phyloP scores from a whole-genome alignment of 1,140 invertebrate species.

The Phthorimaea operculella region DNA sequence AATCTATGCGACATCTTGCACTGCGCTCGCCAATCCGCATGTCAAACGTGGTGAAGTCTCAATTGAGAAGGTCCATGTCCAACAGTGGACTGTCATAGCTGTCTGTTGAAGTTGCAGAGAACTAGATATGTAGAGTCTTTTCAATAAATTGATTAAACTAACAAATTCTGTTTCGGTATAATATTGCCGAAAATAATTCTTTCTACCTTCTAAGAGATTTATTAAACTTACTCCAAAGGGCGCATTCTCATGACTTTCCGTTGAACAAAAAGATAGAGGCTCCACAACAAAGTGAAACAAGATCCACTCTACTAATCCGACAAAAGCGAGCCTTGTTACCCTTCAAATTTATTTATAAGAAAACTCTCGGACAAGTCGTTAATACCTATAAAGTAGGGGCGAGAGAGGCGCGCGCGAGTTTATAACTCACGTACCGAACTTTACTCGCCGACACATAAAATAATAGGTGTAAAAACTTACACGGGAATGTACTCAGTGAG shows the following conservation, averaged over 20 bases:
- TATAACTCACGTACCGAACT: conserved; percentile 69
- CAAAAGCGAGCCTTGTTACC: conserved; percentile 68
- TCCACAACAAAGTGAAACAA: conserved; percentile 66
- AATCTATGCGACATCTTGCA: no score
- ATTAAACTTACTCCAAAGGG: conserved; percentile 12
- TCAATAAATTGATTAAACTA: no score
- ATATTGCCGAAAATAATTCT: no score
- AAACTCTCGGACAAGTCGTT: conserved; percentile 68
- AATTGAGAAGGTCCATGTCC: no score
- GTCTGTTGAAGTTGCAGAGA: no score
- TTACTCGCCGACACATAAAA: conserved; percentile 68
- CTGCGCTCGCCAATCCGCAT: no score
- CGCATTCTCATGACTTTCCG: conserved; percentile 43
- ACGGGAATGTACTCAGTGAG: conserved; percentile 66
- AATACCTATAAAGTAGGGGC: conserved; percentile 68
- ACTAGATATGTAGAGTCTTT: no score
- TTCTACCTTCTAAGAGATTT: no score
- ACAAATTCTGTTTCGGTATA: no score
- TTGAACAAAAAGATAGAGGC: conserved; percentile 56
- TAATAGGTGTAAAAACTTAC: conserved; percentile 69
- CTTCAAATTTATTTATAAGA: conserved; percentile 69
- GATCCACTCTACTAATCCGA: conserved; percentile 67
- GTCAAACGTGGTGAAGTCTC: no score
- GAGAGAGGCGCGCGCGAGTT: conserved; percentile 64
- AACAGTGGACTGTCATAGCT: no score